A percentile compares a stretch with the other conserved stretches of the same genome.
phyloP scores from a whole-genome alignment of 2,113 vertebrate genomes.

The Actinemys pallida region DNA sequence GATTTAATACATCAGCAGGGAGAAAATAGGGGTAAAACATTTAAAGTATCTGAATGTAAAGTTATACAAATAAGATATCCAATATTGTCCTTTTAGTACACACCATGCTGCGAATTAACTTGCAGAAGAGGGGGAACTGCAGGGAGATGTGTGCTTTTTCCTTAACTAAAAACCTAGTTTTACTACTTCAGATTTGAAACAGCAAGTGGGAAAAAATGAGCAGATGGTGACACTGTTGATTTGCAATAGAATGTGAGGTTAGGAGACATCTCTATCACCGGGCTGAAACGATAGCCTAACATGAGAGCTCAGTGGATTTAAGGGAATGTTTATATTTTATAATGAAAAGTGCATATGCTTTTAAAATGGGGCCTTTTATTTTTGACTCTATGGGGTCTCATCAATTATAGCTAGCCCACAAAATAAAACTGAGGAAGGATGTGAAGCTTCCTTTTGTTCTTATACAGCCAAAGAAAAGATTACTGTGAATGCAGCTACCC shows the following conservation, averaged over 20 bases:
- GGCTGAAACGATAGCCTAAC: not conserved
- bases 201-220: not conserved
- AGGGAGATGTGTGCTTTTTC: not conserved
- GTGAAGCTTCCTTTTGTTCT: not conserved
- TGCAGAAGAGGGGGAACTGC: not conserved
- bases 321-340: not conserved
- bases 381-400: not conserved
- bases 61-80: not conserved
- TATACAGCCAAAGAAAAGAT: not conserved
- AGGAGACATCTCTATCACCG: not conserved
- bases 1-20: not conserved
- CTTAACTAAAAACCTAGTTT: not conserved
- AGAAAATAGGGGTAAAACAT: not conserved
- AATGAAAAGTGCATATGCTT: not conserved
- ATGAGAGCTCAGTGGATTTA: not conserved
- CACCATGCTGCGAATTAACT: not conserved
- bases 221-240: not conserved
- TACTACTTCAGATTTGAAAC: not conserved
- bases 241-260: not conserved
- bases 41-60: constrained; percentile 8
- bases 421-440: not conserved
- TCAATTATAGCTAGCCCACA: not conserved
- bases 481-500: not conserved
- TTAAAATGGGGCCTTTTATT: not conserved
- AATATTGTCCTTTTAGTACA: not conserved